A percentile compares a stretch with the other conserved stretches of the same genome.
Evolutionary conservation across 1,140 invertebrate genomes (phyloP).

Genomic region (Saccostrea echinata): DNA sequence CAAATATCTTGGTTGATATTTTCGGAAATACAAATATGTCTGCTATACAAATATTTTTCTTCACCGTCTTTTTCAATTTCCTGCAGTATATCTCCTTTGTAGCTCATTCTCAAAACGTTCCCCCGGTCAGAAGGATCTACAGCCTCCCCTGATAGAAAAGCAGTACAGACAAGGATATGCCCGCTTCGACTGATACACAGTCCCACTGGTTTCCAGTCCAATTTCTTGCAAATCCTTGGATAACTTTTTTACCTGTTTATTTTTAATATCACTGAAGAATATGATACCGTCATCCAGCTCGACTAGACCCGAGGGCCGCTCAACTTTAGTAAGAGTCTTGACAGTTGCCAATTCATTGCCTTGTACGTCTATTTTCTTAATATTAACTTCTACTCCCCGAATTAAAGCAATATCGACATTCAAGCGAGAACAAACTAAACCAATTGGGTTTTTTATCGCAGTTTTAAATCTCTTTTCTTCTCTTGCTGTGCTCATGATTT

Average conservation of each 20-base stretch:
- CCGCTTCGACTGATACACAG: not conserved
- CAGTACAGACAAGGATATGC: not conserved
- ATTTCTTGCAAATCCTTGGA: not conserved
- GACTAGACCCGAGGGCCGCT: not conserved
- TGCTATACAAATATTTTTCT: not conserved
- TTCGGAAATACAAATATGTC: constrained; percentile 1
- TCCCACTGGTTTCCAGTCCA: not conserved
- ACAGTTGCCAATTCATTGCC: not conserved
- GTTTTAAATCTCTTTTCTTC: not conserved
- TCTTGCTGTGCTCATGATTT: not conserved
- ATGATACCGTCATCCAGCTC: not conserved
- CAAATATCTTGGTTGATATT: not conserved
- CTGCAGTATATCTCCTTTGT: not conserved
- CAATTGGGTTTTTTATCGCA: not conserved
- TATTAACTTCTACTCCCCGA: not conserved
- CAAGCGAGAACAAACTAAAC: not conserved
- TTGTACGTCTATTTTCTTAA: not conserved
- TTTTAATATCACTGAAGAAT: not conserved
- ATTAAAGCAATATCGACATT: not conserved
- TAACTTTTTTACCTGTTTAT: not conserved
- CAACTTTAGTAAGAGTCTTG: not conserved
- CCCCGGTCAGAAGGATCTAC: not conserved
- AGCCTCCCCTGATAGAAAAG: not conserved
- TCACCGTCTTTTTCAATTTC: not conserved
- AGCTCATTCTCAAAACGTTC: not conserved